A percentile compares a stretch with the other conserved stretches of the same genome.
Conservation (phyloP, 2,113 vertebrate species). For the Myxocyprinus asiaticus region DNA sequence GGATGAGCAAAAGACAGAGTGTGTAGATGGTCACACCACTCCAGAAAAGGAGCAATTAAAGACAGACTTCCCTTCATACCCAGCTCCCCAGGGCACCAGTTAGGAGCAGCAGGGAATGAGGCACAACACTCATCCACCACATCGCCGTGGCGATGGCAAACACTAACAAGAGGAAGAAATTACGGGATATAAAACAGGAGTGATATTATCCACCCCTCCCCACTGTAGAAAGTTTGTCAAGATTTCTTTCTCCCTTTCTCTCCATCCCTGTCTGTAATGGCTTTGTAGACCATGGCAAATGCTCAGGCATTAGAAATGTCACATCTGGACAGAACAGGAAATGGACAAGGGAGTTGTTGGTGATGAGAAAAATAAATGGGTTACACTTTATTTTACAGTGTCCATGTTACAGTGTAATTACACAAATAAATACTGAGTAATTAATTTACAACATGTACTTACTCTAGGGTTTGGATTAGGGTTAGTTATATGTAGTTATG, state of each 20-base stretch:
- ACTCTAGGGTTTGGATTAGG: too few relatives aligned
- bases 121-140: conserved; percentile 56
- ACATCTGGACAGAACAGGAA: conserved; percentile 79
- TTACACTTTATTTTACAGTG: too few relatives aligned
- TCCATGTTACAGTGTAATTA: too few relatives aligned
- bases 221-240: conserved; percentile 52
- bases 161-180: conserved; percentile 60
- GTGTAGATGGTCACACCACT: conserved; percentile 55
- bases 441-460: too few relatives aligned
- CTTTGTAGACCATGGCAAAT: conserved; percentile 78
- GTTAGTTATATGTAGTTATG: too few relatives aligned
- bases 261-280: conserved; percentile 69
- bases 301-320: conserved; percentile 77
- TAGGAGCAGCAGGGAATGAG: conserved; percentile 58
- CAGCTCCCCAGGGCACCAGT: conserved; percentile 56
- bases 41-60: conserved; percentile 61
- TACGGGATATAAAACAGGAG: conserved; percentile 59
- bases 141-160: conserved; percentile 52
- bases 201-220: conserved; percentile 35
- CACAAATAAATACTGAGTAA: too few relatives aligned
- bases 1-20: conserved; percentile 38
- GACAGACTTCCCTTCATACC: conserved; percentile 54
- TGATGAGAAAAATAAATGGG: conserved; percentile 74
- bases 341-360: conserved; percentile 71
- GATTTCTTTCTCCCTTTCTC: conserved; percentile 3